Conservation (phyloP, 2,113 vertebrate species). For the Pedionomus torquatus region DNA sequence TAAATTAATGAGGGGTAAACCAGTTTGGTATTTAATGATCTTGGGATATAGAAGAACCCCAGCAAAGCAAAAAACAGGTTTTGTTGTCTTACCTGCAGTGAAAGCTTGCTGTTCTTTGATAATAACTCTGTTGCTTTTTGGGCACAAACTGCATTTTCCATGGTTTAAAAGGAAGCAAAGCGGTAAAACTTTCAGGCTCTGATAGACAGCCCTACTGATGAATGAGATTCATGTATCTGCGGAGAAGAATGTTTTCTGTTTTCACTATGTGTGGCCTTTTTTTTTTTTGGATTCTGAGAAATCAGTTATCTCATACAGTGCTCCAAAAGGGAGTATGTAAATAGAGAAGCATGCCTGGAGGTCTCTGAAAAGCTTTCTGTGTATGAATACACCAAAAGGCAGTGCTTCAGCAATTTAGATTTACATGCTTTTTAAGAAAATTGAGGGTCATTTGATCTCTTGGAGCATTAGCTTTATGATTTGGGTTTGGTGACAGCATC, state of each 20-base stretch:
- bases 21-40: neutral
- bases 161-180: neutral
- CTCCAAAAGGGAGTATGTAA: neutral
- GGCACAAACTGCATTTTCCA: neutral
- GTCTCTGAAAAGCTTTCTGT: neutral
- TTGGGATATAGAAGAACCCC: neutral
- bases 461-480: neutral
- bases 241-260: conserved; percentile 6
- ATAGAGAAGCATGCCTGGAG: neutral
- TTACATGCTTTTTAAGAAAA: neutral
- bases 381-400: neutral
- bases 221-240: neutral
- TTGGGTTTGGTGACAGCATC: neutral
- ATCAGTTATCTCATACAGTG: neutral
- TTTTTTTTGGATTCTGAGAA: neutral
- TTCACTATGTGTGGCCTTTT: neutral
- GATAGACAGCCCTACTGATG: neutral
- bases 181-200: neutral
- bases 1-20: neutral
- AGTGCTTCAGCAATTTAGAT: neutral
- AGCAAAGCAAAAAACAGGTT: neutral
- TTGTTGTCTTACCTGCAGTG: neutral
- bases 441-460: neutral
- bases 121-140: neutral
- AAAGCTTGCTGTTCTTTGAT: neutral